These are phyloP conservation scores for Macheiramphus alcinus DNA, from an alignment of 2,113 vertebrate genomes.

Conservation along the genomic window DNA sequence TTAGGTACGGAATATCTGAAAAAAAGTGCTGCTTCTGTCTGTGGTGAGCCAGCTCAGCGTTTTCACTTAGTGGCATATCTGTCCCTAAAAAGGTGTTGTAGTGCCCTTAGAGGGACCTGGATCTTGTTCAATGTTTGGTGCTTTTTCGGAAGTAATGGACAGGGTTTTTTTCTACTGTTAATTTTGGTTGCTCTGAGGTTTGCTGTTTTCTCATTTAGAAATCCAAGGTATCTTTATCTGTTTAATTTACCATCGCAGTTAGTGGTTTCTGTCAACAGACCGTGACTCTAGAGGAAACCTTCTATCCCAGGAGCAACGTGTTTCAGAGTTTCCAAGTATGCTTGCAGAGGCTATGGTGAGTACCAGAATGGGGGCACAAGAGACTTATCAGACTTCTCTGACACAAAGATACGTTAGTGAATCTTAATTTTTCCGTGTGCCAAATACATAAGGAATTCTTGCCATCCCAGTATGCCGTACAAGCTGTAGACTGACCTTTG, in stretches of 20 bases:
- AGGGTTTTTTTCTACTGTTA: background rate
- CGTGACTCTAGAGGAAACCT: background rate
- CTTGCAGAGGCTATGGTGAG: background rate
- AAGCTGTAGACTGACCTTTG: background rate
- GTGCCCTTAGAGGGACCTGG: background rate
- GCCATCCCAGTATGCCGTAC: background rate
- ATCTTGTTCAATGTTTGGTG: background rate
- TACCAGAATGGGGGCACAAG: background rate
- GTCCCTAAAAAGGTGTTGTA: background rate
- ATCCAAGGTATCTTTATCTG: background rate
- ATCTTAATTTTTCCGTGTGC: background rate
- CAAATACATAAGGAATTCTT: background rate
- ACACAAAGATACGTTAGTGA: background rate
- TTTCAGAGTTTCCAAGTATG: background rate
- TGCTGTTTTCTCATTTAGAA: background rate
- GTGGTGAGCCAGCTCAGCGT: background rate
- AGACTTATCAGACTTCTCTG: background rate
- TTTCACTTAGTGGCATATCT: background rate
- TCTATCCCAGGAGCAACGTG: background rate
- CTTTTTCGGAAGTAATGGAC: background rate
- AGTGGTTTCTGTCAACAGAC: background rate
- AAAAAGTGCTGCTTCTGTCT: background rate
- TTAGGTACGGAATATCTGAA: background rate
- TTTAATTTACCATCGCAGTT: background rate
- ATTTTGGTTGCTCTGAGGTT: background rate